phyloP scores from a whole-genome alignment of 2,888 invertebrate genomes.

The Dysmachus trigonus region DNA sequence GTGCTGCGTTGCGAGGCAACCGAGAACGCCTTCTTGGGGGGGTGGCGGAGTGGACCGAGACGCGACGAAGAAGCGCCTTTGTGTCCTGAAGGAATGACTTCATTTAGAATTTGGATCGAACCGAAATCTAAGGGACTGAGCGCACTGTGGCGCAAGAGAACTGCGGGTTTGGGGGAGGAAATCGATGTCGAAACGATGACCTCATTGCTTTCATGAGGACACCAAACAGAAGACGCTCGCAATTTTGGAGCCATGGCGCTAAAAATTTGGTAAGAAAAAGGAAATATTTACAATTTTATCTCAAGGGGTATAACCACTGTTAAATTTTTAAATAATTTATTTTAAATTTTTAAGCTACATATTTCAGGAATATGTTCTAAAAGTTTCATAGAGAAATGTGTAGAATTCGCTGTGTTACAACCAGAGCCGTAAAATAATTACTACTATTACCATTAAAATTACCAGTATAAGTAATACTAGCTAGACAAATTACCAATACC shows the following conservation, averaged over 20 bases:
- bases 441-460: too few species aligned
- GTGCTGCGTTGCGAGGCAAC: background rate
- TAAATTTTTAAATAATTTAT: too few species aligned
- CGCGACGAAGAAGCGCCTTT: background rate
- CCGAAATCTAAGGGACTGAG: background rate
- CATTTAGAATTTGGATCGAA: background rate
- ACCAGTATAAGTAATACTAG: too few species aligned
- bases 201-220: slow-evolving; percentile 3
- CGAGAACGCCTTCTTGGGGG: background rate
- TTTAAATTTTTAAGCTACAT: too few species aligned
- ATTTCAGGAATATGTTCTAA: too few species aligned
- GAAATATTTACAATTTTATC: background rate
- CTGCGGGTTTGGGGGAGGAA: background rate
- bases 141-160: background rate
- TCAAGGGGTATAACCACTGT: too few species aligned
- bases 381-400: too few species aligned
- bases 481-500: too few species aligned
- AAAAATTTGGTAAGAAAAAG: background rate
- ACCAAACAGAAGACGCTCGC: background rate
- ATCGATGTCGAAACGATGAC: slow-evolving; percentile 2
- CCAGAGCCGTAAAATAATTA: too few species aligned
- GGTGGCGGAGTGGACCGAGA: background rate
- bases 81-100: background rate
- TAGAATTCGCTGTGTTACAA: too few species aligned
- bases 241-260: background rate